Base-by-base conservation (phyloP, 1,140 invertebrate genomes). In the Bombus impatiens region DNA sequence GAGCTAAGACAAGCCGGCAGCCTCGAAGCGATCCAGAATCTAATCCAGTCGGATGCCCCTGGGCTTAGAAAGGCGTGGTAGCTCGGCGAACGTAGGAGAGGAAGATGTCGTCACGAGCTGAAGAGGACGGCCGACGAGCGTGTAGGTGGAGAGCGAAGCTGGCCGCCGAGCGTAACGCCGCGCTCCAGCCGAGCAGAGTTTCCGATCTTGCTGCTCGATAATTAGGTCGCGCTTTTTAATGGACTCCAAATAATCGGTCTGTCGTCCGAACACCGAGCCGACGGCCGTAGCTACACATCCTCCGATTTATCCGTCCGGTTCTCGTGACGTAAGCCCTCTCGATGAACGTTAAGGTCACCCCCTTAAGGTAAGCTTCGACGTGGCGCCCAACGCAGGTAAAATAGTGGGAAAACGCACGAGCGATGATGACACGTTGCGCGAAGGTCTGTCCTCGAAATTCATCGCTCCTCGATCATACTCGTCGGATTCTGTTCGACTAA, bases 51-150 rank as follows among this genome's bases (percentile, higher is more conserved):
- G 47, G 90, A 91, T 91, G 91, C 91, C 91, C 91, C 91, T 92
- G 91, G 91, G 91, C 91, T 90, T 92, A 92, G 91, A 92, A 92
- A 92, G 91, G 91, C 91, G 91, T 92, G 91, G 91, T 92, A 40
- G 37, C 84, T 25, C 78, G 79, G 71, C 75, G 82, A 78, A 87
- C 82, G 88, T 89, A 91, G 90, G 86, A 89, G 84, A 91, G 72
- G 76, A 65, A 35, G 83, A 83, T 92, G 91, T 92, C 91, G 91
- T 92, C 91, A 92, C 83, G 79, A 65, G 65, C 82, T n/a, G 81
- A 72, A 84, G 79, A 84, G 67, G 82, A 91, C 86, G 87, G 74
- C 78, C n/a, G 44, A 22, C 22, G 42, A 57, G n/a, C 62, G 86
- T 87, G 90, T 91, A 84, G 90, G 90, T 91, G 90, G 90, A 74